These are phyloP conservation scores for Xenentodon cancila DNA, from an alignment of 2,797 vertebrate genomes.

Conservation along the genomic window DNA sequence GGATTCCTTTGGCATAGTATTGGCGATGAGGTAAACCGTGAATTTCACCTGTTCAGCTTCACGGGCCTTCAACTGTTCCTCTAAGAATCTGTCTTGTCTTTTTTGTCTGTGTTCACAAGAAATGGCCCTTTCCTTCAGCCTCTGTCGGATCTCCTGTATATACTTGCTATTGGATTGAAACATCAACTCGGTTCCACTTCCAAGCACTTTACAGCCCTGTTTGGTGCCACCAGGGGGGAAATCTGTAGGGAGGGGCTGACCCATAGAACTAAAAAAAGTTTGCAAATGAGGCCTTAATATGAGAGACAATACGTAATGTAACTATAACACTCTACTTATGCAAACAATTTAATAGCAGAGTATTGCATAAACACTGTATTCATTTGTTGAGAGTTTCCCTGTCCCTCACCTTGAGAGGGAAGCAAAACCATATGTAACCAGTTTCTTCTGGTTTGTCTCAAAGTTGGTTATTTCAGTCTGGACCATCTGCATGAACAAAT, in stretches of 20 bases:
- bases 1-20: no score
- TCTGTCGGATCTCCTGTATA: constrained; percentile 87
- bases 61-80: constrained; percentile 86
- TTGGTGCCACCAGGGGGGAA: constrained; percentile 5
- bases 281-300: neutral
- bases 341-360: neutral
- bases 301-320: neutral
- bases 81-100: constrained; percentile 82
- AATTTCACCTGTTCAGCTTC: constrained; percentile 88
- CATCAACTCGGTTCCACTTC: constrained; percentile 64
- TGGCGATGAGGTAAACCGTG: neutral
- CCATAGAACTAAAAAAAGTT: constrained; percentile 34
- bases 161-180: constrained; percentile 86
- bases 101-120: constrained; percentile 87
- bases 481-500: constrained; percentile 77
- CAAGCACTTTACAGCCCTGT: constrained; percentile 10
- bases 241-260: constrained; percentile 12
- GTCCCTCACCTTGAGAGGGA: constrained; percentile 64
- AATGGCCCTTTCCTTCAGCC: constrained; percentile 81
- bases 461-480: constrained; percentile 88
- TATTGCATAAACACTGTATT: neutral
- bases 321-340: neutral
- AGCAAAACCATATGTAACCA: constrained; percentile 39
- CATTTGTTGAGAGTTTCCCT: neutral
- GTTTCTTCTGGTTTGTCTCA: constrained; percentile 83